These are phyloP conservation scores for Perccottus glenii DNA, from an alignment of 2,113 vertebrate species.

Conservation along the genomic window DNA sequence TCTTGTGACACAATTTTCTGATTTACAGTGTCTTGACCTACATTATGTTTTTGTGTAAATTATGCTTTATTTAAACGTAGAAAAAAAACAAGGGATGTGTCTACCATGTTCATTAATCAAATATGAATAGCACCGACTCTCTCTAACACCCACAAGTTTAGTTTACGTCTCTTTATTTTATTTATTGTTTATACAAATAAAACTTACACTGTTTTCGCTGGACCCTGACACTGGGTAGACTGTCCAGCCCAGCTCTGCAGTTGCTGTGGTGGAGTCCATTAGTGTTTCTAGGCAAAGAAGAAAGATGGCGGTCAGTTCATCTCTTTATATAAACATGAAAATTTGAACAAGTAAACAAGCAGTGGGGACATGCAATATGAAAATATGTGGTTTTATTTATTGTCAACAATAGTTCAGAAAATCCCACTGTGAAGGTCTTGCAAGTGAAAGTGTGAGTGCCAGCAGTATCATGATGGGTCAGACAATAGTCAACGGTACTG, in stretches of 20 bases:
- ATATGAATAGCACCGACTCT: too few species aligned
- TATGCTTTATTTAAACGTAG: not conserved
- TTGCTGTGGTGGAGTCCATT: constrained; percentile 98
- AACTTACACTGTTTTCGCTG: constrained; percentile 84
- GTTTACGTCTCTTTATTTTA: too few species aligned
- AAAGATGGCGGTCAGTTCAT: constrained; percentile 45
- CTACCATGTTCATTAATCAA: not conserved
- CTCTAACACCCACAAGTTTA: too few species aligned
- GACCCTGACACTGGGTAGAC: constrained; percentile 93
- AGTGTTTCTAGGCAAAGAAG: constrained; percentile 85
- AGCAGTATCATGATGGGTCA: constrained; percentile 18
- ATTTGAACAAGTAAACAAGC: not conserved
- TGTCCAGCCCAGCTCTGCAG: constrained; percentile 96
- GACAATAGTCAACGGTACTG: constrained; percentile 26
- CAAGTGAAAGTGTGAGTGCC: not conserved
- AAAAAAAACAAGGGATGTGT: not conserved
- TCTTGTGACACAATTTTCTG: not conserved
- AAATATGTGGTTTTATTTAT: not conserved
- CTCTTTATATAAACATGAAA: not conserved
- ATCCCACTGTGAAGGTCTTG: not conserved
- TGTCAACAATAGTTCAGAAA: not conserved
- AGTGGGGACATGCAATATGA: too few species aligned
- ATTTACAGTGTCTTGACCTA: not conserved
- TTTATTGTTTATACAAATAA: too few species aligned
- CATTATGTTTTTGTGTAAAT: constrained; percentile 13